phyloP scores from a whole-genome alignment of 2,888 invertebrate species.

The Microplitis manilae region DNA sequence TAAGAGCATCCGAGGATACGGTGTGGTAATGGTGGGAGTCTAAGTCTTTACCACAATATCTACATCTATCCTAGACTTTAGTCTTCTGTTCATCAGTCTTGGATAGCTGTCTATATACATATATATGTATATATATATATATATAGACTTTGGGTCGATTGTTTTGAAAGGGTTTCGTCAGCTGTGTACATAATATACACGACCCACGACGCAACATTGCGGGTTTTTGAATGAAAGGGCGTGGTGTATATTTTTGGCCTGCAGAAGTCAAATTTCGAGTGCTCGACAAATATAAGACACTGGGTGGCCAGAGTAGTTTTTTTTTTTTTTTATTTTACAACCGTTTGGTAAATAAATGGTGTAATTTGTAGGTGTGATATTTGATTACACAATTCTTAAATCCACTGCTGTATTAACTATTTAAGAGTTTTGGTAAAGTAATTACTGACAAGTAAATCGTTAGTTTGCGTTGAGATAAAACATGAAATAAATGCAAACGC shows the following conservation, averaged over 20 bases:
- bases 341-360: slow-evolving; percentile 17
- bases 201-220: slow-evolving; percentile 34
- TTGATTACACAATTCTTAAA: slow-evolving; percentile 20
- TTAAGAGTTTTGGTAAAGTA: too few relatives aligned
- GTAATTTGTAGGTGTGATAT: not conserved
- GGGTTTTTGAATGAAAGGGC: slow-evolving; percentile 48
- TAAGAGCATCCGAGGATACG: not conserved
- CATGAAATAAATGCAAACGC: not conserved
- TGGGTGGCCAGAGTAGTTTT: slow-evolving; percentile 40
- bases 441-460: too few relatives aligned
- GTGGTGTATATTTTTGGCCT: slow-evolving; percentile 60
- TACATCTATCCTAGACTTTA: too few relatives aligned
- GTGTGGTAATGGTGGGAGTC: not conserved
- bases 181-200: slow-evolving; percentile 56
- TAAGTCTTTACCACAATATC: too few relatives aligned
- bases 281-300: slow-evolving; percentile 58
- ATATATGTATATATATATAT: not conserved
- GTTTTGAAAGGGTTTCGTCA: slow-evolving; percentile 60
- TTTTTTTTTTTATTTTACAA: slow-evolving; percentile 10
- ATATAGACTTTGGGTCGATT: slow-evolving; percentile 40
- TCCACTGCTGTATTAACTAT: not conserved
- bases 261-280: slow-evolving; percentile 66
- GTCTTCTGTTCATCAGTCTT: not conserved
- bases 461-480: too few relatives aligned
- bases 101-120: not conserved